Evolutionary conservation across 2,888 invertebrate genomes (phyloP).

Genomic region (Stegophylla sp.): DNA sequence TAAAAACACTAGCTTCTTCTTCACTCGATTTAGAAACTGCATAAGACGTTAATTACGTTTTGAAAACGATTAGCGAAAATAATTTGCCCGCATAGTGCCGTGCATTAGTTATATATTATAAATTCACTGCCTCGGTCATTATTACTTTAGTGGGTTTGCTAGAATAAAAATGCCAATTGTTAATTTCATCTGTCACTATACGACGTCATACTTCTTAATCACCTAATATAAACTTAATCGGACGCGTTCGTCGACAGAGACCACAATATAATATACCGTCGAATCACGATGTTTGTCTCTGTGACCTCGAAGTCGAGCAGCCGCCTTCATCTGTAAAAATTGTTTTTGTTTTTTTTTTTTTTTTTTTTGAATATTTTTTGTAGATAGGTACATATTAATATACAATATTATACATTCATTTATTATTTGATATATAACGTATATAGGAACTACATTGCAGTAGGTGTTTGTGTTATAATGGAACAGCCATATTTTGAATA

Average conservation of each 20-base stretch:
- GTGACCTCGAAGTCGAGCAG: background rate
- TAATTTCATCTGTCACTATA: background rate
- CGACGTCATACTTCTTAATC: background rate
- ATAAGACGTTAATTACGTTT: too few relatives aligned
- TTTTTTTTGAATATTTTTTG: too few relatives aligned
- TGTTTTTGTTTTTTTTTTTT: background rate
- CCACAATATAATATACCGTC: too few relatives aligned
- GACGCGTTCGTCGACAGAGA: background rate
- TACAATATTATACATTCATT: background rate
- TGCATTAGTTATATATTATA: too few relatives aligned
- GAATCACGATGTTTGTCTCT: background rate
- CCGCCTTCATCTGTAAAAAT: conserved; percentile 1
- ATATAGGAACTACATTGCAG: background rate
- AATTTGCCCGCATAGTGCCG: too few relatives aligned
- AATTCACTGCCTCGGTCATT: too few relatives aligned
- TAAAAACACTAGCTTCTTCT: too few relatives aligned
- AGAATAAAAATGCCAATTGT: background rate
- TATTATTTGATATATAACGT: background rate
- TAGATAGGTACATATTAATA: too few relatives aligned
- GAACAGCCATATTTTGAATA: too few relatives aligned
- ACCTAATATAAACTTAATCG: background rate
- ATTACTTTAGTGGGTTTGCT: background rate
- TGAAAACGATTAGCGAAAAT: too few relatives aligned
- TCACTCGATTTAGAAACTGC: too few relatives aligned
- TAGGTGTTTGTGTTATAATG: too few relatives aligned